Evolutionary conservation across 2,797 vertebrate genomes (phyloP).

Genomic region (Anguilla pacifica): DNA sequence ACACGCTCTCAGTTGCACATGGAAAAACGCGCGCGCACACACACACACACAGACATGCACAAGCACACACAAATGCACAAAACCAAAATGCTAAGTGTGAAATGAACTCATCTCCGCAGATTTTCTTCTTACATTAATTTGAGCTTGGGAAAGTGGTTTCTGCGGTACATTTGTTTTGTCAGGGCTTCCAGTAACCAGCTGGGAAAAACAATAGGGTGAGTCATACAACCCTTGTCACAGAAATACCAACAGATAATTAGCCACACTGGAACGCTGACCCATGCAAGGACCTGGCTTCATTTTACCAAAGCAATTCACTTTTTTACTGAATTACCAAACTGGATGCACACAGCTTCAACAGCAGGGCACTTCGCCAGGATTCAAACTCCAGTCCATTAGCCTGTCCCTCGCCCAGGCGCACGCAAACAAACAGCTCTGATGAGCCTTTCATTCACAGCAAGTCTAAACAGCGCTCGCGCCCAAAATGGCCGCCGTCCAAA

Average conservation of each 20-base stretch:
- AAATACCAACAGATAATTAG: neutral
- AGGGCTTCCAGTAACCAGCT: neutral
- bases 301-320: neutral
- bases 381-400: neutral
- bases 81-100: neutral
- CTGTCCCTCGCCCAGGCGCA: neutral
- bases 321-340: neutral
- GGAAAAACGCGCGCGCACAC: slow-evolving; percentile 16
- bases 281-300: neutral
- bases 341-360: neutral
- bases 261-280: neutral
- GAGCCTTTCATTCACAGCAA: neutral
- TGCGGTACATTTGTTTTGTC: neutral
- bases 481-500: neutral
- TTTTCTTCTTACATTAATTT: neutral
- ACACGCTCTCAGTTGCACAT: neutral
- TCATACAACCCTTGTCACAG: neutral
- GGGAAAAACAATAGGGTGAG: neutral
- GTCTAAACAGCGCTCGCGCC: neutral
- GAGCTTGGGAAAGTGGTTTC: neutral
- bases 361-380: neutral
- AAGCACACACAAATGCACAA: slow-evolving; percentile 4
- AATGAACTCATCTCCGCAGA: neutral
- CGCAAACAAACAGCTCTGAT: neutral
- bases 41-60: slow-evolving; percentile 23